Percentiles rank a stretch among this genome's conserved stretches.
phyloP scores from a whole-genome alignment of 2,888 invertebrate species.

The Drosophila anomalata region DNA sequence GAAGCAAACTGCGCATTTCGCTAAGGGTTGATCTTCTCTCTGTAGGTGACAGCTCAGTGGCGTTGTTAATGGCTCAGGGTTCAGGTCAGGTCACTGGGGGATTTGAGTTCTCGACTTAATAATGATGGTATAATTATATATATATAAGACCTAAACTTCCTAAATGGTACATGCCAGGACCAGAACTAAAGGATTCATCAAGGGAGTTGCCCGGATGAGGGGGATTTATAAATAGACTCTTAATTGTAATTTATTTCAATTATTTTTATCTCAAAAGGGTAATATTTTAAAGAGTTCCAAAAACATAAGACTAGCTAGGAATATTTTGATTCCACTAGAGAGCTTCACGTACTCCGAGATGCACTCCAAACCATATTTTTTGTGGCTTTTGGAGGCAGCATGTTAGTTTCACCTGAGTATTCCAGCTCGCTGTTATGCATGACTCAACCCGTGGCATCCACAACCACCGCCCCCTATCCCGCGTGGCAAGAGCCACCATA shows the following conservation, averaged over 20 bases:
- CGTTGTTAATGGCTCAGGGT: constrained; percentile 55
- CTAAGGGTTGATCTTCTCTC: constrained; percentile 52
- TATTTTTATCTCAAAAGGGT: background rate
- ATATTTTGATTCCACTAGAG: background rate
- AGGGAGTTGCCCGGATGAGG: background rate
- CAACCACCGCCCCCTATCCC: constrained; percentile 2
- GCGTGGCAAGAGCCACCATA: constrained; percentile 25
- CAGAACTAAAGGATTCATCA: constrained; percentile 22
- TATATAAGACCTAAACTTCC: constrained; percentile 10
- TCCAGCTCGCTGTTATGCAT: constrained; percentile 22
- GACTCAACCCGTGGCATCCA: constrained; percentile 16
- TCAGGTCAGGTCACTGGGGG: constrained; percentile 51
- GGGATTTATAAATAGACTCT: background rate
- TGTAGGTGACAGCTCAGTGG: constrained; percentile 68
- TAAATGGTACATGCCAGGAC: constrained; percentile 32
- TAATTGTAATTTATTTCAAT: constrained; percentile 1
- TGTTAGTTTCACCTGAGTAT: background rate
- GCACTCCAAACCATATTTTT: constrained; percentile 7
- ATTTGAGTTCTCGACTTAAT: constrained; percentile 44
- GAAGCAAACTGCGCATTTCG: constrained; percentile 56
- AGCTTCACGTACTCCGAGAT: background rate
- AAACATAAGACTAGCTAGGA: background rate
- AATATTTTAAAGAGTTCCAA: constrained; percentile 5
- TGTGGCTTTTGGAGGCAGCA: background rate
- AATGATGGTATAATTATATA: constrained; percentile 52